Base-by-base conservation (phyloP, 2,797 vertebrate species). In the Malacoraja senta region DNA sequence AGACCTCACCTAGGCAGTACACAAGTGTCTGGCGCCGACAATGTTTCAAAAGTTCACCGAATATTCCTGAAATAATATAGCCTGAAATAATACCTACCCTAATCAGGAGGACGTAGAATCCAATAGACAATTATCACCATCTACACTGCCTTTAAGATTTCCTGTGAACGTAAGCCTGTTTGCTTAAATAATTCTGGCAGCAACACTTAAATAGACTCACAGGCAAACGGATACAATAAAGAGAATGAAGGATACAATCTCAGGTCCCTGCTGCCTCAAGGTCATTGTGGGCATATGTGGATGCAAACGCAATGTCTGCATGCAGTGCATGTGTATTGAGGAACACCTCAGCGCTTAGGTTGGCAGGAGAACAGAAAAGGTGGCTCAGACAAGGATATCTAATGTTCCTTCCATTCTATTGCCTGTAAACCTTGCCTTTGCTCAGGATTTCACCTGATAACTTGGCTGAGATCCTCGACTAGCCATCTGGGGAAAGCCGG, bases 401-500 rank as follows among this genome's bases (percentile, higher is more conserved):
- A 58, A 12, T 29, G 61, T 63, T 63, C 83, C 29, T 86, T 63
- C 83, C 61, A 17, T 32, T 32, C 83, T 65, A 86, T 63, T 86
- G 83, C 29, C 29, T 86, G 58, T 29, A 17, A 58, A 32, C 6
- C 58, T 17, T 63, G 58, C 83, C 29, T 86, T 58, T n/a, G 58
- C 61, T 86, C 58, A 65, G 83, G 13, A 58, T 58, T 32, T 6
- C 83, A 65, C 61, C 58, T 86, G 26, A 86, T 61, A 86, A 58
- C 53, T 65, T 86, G 83, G 83, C 83, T 86, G 83, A 32, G 29
- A 32, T 32, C 26, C 61, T 29, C 29, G 19, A 8, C 29, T 65
- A 63, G 29, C 83, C 83, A 86, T 86, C 83, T 65, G 83, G 83
- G 83, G 29, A n/a, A 86, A 86, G 58, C 53, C 29, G 63, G 83